These are phyloP conservation scores for Brenthis hecate DNA, from an alignment of 2,888 invertebrate species.

Conservation along the genomic window DNA sequence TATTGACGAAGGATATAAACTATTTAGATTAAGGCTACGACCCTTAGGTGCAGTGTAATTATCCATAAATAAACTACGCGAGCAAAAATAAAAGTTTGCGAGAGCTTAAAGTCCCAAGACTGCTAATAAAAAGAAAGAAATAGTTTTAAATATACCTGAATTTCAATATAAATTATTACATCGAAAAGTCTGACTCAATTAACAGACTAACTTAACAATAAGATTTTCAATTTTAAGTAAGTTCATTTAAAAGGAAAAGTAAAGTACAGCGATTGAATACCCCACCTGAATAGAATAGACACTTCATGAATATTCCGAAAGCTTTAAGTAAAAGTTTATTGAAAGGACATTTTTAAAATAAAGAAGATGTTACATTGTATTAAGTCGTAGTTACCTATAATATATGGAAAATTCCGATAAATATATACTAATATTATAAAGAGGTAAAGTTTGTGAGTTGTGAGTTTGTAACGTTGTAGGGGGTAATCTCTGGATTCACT, in stretches of 20 bases:
- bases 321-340: conserved; percentile 75
- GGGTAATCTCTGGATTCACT: too few relatives aligned
- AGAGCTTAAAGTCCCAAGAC: too few relatives aligned
- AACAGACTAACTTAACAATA: conserved; percentile 34
- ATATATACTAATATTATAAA: too few relatives aligned
- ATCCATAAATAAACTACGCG: too few relatives aligned
- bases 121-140: conserved; percentile 8
- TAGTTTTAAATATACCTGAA: conserved; percentile 24
- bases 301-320: conserved; percentile 78
- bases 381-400: not conserved
- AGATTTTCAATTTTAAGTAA: conserved; percentile 55
- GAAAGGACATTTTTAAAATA: conserved; percentile 47
- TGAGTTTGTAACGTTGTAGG: too few relatives aligned
- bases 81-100: too few relatives aligned
- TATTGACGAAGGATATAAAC: too few relatives aligned
- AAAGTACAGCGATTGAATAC: conserved; percentile 64
- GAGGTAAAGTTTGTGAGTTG: too few relatives aligned
- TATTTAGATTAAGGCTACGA: too few relatives aligned
- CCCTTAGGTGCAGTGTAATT: too few relatives aligned
- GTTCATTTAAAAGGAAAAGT: conserved; percentile 51
- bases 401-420: too few relatives aligned
- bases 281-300: conserved; percentile 78
- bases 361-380: conserved; percentile 21
- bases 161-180: conserved; percentile 34
- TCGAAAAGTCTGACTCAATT: conserved; percentile 47